Evolutionary conservation across 2,797 vertebrate genomes (phyloP), one percentile per base, ranked within the genome.

Genomic region (Malacoctenus gilli): DNA sequence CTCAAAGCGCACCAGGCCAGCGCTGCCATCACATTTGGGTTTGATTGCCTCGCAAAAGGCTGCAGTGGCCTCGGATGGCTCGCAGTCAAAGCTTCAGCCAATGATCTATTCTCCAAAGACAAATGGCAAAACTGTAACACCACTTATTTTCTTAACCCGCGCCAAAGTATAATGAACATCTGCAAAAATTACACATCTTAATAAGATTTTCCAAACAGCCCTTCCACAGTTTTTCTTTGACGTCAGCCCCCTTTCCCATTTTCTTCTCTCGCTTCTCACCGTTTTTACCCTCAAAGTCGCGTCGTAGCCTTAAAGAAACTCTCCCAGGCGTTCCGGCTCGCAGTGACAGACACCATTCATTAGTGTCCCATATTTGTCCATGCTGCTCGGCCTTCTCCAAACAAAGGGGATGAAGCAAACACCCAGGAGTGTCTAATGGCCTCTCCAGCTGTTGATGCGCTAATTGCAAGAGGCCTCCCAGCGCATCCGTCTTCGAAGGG

Each of bases 391-490:
- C 35, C 74, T 72, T 80, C 43, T 81, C 65, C 51, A 87, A 84
- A 86, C 78, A 79, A 47, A 61, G 48, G 32, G 49, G 60, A 68
- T 63, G 74, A 70, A 79, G 81, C 60, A 61, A 72, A 75, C 72
- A 60, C 69, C 70, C 82, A 55, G 20, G 59, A 77, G 76, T 78
- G 80, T 80, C 56, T 91, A 83, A 92, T 86, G 85, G 61, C 54
- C 80, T 88, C 80, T 62, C 72, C 89, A 93, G 87, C 87, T 91
- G 83, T 66, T 74, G 76, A 74, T 62, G 72, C 85, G 73, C 75
- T 91, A 79, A 87, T 90, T 90, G 82, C 79, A 2, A n/a, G 77
- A 68, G 86, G 64, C 46, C 85, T 78, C 59, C 46, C 54, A 16
- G 36, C 35, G 16, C 59, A 61, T 84, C 76, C 63, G 58, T 84